phyloP scores from a whole-genome alignment of 2,888 invertebrate species.

The Chymomyza caudatula region DNA sequence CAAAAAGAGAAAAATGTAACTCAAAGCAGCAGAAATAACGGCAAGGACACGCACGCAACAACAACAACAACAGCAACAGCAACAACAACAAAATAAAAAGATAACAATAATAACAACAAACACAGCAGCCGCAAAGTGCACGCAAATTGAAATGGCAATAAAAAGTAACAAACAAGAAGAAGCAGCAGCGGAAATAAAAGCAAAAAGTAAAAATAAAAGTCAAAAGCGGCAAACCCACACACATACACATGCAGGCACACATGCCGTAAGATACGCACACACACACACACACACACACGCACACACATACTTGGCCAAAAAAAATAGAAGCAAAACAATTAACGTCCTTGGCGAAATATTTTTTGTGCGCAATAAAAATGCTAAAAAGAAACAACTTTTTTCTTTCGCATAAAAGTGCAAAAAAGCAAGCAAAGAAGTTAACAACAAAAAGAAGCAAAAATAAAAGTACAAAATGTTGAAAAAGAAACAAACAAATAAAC shows the following conservation, averaged over 20 bases:
- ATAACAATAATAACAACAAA: slow-evolving; percentile 20
- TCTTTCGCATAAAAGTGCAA: slow-evolving; percentile 57
- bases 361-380: slow-evolving; percentile 38
- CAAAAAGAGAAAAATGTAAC: slow-evolving; percentile 6
- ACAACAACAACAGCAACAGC: slow-evolving; percentile 13
- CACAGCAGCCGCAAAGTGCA: slow-evolving; percentile 59
- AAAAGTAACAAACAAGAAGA: slow-evolving; percentile 57
- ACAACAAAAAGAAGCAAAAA: background rate
- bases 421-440: slow-evolving; percentile 54
- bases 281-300: background rate
- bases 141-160: slow-evolving; percentile 63
- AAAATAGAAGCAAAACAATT: slow-evolving; percentile 74
- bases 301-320: slow-evolving; percentile 20
- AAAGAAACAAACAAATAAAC: slow-evolving; percentile 24
- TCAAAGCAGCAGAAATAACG: slow-evolving; percentile 48
- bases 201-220: slow-evolving; percentile 16
- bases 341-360: slow-evolving; percentile 69
- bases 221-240: slow-evolving; percentile 4
- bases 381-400: slow-evolving; percentile 49
- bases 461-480: slow-evolving; percentile 40
- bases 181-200: background rate
- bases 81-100: no score
- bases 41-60: slow-evolving; percentile 63
- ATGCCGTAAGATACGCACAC: background rate
- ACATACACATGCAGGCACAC: slow-evolving; percentile 10